These are phyloP conservation scores for Lasioglossum morio DNA, from an alignment of 2,888 invertebrate genomes.

Conservation along the genomic window DNA sequence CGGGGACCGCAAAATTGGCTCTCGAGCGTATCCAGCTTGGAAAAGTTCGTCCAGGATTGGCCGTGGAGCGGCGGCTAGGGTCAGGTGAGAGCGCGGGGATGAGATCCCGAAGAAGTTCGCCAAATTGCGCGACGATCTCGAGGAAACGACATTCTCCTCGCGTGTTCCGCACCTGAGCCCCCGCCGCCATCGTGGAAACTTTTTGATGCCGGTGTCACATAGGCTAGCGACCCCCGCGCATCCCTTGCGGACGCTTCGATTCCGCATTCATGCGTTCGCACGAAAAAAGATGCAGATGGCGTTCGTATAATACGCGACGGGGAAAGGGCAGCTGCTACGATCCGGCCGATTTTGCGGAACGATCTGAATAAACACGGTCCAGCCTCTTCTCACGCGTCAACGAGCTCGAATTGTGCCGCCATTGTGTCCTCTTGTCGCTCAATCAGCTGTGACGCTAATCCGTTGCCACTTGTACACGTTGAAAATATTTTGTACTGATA, in stretches of 20 bases:
- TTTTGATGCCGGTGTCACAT: conserved; percentile 70
- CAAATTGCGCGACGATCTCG: conserved; percentile 72
- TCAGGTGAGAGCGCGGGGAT: conserved; percentile 34
- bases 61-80: conserved; percentile 32
- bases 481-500: not conserved
- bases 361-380: conserved; percentile 60
- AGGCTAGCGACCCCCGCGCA: not conserved
- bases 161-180: conserved; percentile 61
- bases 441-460: conserved; percentile 40
- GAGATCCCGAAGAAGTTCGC: conserved; percentile 67
- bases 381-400: conserved; percentile 36
- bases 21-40: conserved; percentile 55
- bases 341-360: conserved; percentile 55
- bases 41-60: conserved; percentile 65
- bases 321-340: conserved; percentile 61
- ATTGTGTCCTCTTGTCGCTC: conserved; percentile 41
- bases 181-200: conserved; percentile 56
- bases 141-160: conserved; percentile 60
- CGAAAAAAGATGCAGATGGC: conserved; percentile 77
- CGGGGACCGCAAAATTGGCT: conserved; percentile 70
- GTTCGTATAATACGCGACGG: conserved; percentile 69
- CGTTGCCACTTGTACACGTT: not conserved
- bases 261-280: conserved; percentile 76
- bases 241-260: conserved; percentile 55
- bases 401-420: not conserved